Evolutionary conservation across 1,140 invertebrate species (phyloP).

Genomic region (Drosophila quadrilineata): DNA sequence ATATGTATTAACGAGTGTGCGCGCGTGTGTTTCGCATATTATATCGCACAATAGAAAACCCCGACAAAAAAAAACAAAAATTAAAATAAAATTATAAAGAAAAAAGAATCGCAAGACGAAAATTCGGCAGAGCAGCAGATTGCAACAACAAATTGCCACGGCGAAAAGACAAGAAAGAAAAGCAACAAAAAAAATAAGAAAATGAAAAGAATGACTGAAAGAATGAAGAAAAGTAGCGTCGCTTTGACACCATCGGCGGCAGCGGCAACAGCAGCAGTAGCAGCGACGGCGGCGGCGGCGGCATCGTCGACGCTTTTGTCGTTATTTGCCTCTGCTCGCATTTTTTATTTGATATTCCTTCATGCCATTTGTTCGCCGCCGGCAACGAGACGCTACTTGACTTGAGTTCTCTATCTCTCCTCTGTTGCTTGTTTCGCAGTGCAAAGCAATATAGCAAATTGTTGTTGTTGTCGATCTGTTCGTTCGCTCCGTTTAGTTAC

Average conservation of each 20-base stretch:
- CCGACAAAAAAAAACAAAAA: conserved; percentile 46
- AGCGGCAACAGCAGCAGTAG: too few species aligned
- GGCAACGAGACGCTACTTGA: conserved; percentile 37
- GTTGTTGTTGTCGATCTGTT: conserved; percentile 7
- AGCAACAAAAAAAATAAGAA: too few species aligned
- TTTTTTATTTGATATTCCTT: conserved; percentile 14
- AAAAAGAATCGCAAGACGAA: conserved; percentile 51
- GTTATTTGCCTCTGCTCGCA: conserved; percentile 10
- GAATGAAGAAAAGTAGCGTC: conserved; percentile 43
- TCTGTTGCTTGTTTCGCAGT: background rate
- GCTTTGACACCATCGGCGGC: conserved; percentile 9
- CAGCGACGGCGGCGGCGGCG: background rate
- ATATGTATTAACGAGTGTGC: conserved; percentile 69
- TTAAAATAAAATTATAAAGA: conserved; percentile 48
- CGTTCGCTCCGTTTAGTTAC: background rate
- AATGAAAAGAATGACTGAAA: too few species aligned
- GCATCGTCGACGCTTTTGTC: conserved; percentile 22
- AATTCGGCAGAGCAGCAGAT: conserved; percentile 56
- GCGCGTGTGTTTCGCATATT: conserved; percentile 71
- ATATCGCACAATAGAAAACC: conserved; percentile 67
- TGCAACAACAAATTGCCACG: conserved; percentile 60
- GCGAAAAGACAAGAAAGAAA: too few species aligned
- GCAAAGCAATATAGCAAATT: background rate
- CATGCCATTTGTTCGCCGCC: conserved; percentile 39
- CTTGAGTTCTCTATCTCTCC: background rate